These are phyloP conservation scores for Molossus alvarezi DNA, from an alignment of 2,797 vertebrate species.

Conservation along the genomic window DNA sequence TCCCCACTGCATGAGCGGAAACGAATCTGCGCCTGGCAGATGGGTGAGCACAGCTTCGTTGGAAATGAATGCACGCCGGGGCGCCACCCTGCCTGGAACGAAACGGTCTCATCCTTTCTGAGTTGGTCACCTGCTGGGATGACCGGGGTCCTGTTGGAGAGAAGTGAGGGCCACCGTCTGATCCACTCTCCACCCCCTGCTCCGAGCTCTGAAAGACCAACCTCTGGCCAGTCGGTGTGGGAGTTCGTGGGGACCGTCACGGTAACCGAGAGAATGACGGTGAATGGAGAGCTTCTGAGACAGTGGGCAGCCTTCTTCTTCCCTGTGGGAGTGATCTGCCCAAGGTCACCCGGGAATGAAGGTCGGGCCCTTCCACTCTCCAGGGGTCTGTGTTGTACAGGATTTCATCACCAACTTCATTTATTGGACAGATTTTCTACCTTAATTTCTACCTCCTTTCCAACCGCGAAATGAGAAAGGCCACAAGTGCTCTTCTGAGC, in stretches of 20 bases:
- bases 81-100: background rate
- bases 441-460: background rate
- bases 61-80: background rate
- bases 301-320: background rate
- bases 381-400: background rate
- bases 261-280: constrained; percentile 56
- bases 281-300: background rate
- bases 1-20: constrained; percentile 61
- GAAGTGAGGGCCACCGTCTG: background rate
- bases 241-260: background rate
- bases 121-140: background rate
- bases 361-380: background rate
- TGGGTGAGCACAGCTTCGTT: constrained; percentile 9
- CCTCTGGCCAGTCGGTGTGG: constrained; percentile 21
- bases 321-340: background rate
- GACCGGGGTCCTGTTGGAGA: background rate
- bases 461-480: background rate
- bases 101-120: rapidly evolving
- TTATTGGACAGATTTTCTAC: no score
- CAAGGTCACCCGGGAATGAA: background rate
- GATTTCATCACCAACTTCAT: background rate
- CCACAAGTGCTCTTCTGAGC: background rate
- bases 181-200: background rate
- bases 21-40: constrained; percentile 39
- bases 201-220: background rate